Evolutionary conservation across 2,113 vertebrate species (phyloP).

Genomic region (Cervus canadensis): DNA sequence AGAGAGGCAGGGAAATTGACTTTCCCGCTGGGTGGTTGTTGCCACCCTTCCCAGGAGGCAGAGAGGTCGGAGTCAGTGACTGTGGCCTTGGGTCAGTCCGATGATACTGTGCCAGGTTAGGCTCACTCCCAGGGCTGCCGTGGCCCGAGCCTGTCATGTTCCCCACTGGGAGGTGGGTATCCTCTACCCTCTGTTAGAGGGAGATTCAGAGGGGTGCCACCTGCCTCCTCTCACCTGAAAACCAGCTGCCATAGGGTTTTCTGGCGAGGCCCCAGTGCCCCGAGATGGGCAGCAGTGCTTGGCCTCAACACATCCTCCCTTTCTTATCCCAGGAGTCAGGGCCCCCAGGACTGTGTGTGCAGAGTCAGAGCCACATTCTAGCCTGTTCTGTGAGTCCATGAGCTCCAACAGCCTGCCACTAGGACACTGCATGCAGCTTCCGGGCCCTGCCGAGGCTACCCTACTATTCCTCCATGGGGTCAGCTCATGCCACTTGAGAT

Average conservation of each 20-base stretch:
- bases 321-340: neutral
- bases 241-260: neutral
- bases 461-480: rapidly evolving
- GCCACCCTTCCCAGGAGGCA: neutral
- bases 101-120: neutral
- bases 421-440: rapidly evolving
- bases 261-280: neutral
- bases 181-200: no score
- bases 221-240: neutral
- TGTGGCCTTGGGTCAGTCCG: neutral
- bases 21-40: neutral
- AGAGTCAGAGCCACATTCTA: neutral
- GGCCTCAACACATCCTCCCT: neutral
- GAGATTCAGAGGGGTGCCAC: neutral
- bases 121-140: neutral
- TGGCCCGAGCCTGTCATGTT: rapidly evolving
- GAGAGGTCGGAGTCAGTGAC: neutral
- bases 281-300: rapidly evolving
- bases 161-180: neutral
- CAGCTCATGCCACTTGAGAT: neutral
- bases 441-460: neutral
- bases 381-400: rapidly evolving
- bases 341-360: neutral
- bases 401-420: neutral
- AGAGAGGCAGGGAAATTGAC: neutral